Evolutionary conservation across 2,797 vertebrate species (phyloP), one percentile per base, ranked within the genome.

Genomic region (Microhierax caerulescens): DNA sequence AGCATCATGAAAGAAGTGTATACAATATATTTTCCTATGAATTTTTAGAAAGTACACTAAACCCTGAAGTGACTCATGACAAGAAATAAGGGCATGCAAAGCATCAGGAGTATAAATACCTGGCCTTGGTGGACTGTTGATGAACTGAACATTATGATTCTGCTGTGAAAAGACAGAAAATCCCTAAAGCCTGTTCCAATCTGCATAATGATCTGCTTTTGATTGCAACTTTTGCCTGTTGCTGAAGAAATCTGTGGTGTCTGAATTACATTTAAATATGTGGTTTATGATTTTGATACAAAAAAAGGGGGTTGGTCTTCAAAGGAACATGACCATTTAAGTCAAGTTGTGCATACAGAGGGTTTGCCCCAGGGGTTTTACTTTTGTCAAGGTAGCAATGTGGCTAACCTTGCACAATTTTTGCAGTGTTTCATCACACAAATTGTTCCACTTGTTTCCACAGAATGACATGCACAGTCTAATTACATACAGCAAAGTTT

Each of bases 291-390:
- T 72, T 74, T 67, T 60, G 5, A 11, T 60, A 3, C 48, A 21
- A 69, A 85, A 85, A 85, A 89, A 76, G 1, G 0, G 6, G 1
- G 1, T 18, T 56, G 5, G 28, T 64, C 59, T 43, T 76, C 47
- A 65, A 63, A 65, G 20, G 5, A 78, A 5, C 4, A 22, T 0
- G 1, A 22, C 2, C 10, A n/a, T 50, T 76, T 45, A 54, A 51
- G 32, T 69, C 19, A 76, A 75, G 45, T 34, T 86, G 4, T 5
- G 34, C 5, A 7, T 19, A 39, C 16, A 64, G 10, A 47, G 5
- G 3, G 0, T 27, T 64, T 85, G 22, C 68, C 30, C 2, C 6
- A 34, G 0, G 20, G 8, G 2, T 6, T 30, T 68, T 8, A 1
- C 4, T 65, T 32, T 45, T 69, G 41, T 61, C 11, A 39, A 47